Percentiles rank a stretch among this genome's conserved stretches.
Conservation (phyloP, 2,888 invertebrate species). For the Hydraecia micacea region DNA sequence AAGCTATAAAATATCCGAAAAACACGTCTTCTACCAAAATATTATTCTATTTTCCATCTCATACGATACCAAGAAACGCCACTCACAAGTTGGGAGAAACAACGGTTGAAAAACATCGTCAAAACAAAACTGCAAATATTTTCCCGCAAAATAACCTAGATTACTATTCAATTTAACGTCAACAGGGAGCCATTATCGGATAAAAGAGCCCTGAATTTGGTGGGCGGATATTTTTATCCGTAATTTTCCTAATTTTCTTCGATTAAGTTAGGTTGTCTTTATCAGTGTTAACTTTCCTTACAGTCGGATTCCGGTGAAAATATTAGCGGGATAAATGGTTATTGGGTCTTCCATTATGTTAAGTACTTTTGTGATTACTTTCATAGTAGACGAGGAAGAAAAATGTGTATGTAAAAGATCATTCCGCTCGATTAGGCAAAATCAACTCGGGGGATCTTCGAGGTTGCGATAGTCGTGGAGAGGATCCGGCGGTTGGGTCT, state of each 20-base stretch:
- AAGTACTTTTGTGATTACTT: conserved; percentile 1
- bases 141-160: conserved; percentile 39
- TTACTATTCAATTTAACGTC: conserved; percentile 57
- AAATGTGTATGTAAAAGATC: conserved; percentile 2
- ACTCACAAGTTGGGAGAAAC: conserved; percentile 41
- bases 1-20: neutral
- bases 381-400: neutral
- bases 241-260: conserved; percentile 26
- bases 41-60: conserved; percentile 19
- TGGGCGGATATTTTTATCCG: conserved; percentile 33
- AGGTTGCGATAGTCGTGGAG: no score
- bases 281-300: conserved; percentile 36
- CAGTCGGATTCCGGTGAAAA: conserved; percentile 20
- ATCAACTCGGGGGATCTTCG: neutral
- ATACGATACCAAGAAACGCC: conserved; percentile 22
- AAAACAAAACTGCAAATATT: conserved; percentile 51
- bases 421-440: conserved; percentile 14
- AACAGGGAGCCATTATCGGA: conserved; percentile 55
- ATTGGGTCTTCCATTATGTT: conserved; percentile 18
- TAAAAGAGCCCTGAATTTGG: conserved; percentile 32
- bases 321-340: conserved; percentile 26
- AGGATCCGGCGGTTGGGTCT: no score
- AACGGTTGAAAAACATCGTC: conserved; percentile 32
- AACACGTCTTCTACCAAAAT: conserved; percentile 17
- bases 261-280: conserved; percentile 22